Base-by-base conservation (phyloP, 2,888 invertebrate species). In the Caenorhabditis japonica region DNA sequence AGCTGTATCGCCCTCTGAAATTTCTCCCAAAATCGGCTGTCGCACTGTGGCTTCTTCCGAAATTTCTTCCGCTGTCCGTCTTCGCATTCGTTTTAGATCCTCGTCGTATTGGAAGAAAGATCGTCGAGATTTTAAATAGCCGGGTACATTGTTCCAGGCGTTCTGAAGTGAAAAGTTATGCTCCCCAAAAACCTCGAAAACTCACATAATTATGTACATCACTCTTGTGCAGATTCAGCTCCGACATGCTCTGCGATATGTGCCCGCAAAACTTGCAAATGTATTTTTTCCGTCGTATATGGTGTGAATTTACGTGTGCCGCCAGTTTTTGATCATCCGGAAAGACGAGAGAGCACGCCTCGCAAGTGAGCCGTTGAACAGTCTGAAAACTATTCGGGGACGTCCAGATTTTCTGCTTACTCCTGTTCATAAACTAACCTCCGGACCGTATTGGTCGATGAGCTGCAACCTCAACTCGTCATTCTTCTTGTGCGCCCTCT, bases 201-300 rank as follows among this genome's bases (percentile, higher is more conserved):
- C 59, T 53, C 12, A 64, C 52, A 27, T 71, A 46, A 13, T 74
- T 79, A 61, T 84, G 84, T 8, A 80, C 75, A 49, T 81, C 81
- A 19, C 70, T 76, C 59, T 84, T 85, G 71, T 85, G 85, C 34
- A 71, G 59, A 61, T 84, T 85, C 41, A 85, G 64, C 30, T 81
- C 81, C 3, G 79, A 61, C 75, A 85, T 76, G 23, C 79, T 79
- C 4, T 51, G 52, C 36, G 80, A 81, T 30, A 84, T 64, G 15
- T 76, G 61, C 1, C 84, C 84, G 55, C 85, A 85, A 62, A 75
- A 84, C 38, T 83, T 81, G 59, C 84, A 84, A 43, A 83, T 79
- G 55, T 76, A 69, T 39, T 62, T 53, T 60, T 69, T 69, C 30
- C 43, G 8, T 44, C 66, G 25, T 0, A 47, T 47, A 41, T 84